Conservation (phyloP, 2,113 vertebrate genomes). For the Pseudorectes ferrugineus region DNA sequence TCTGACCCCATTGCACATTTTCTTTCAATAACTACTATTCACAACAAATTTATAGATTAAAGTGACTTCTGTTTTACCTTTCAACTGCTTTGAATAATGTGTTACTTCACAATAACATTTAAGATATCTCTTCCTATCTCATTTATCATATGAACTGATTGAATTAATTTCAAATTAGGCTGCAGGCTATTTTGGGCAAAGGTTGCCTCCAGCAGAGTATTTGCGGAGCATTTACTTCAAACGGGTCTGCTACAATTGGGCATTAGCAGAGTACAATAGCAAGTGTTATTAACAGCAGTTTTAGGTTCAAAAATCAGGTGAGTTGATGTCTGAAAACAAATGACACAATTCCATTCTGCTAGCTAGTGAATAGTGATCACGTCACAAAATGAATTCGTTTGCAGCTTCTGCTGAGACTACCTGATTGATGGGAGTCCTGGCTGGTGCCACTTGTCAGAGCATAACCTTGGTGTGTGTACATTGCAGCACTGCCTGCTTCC, state of each 20-base stretch:
- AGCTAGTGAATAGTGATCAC: neutral
- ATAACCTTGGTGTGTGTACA: neutral
- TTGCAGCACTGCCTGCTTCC: neutral
- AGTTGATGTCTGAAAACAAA: neutral
- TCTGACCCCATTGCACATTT: neutral
- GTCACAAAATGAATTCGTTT: neutral
- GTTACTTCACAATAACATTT: neutral
- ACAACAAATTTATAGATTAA: neutral
- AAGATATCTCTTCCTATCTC: neutral
- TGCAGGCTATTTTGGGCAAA: neutral
- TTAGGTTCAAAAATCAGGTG: conserved; percentile 7
- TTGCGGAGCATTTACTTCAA: neutral
- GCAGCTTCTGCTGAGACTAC: neutral
- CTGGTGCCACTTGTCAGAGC: neutral
- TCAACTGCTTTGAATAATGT: neutral
- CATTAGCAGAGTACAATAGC: neutral
- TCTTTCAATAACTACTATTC: neutral
- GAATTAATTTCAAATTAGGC: neutral
- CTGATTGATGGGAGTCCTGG: neutral
- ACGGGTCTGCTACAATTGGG: neutral
- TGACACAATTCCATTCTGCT: neutral
- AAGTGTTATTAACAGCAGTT: neutral
- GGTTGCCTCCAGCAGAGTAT: neutral
- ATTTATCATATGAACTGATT: neutral
- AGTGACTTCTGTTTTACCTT: neutral